Evolutionary conservation across 1,140 invertebrate genomes (phyloP), one percentile per base, ranked within the genome.

Genomic region (Periplaneta americana): DNA sequence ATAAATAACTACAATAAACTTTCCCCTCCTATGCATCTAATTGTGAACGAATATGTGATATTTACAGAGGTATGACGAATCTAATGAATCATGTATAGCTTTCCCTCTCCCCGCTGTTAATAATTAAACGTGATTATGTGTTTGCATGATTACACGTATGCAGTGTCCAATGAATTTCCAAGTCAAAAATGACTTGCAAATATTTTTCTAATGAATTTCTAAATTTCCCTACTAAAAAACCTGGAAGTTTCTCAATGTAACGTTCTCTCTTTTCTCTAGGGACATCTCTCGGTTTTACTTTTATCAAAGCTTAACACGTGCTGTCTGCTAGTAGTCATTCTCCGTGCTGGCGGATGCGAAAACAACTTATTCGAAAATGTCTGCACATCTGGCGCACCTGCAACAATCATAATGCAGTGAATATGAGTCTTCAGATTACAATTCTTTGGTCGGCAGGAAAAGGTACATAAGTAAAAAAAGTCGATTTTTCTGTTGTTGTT

Each of bases 341-440:
- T 82, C 87, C 83, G 57, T 89, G 87, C 82, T 91, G 89, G 83
- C 91, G 92, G 85, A 94, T 92, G 80, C 90, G 89, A 88, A 96
- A 94, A 87, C 93, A 95, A 85, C 92, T 90, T 87, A 95, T 94
- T 85, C 91, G 90, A 87, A 96, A 95, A 87, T 96, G 94, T 74
- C 90, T 89, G 85, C 94, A 95, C 94, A 96, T 94, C 86, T 95
- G 93, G 78, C 91, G 89, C 2, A 95, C 94, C 93, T 94, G 88
- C 86, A 86, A 84, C 6, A 82, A 84, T 84, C 85, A 82, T 84
- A 82, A 81, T 48, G 33, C 81, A 81, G 37, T 80, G 83, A 79
- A 36, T 74, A 36, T 3, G 10, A 75, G 28, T 75, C 32, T 78
- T 5, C 18, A 10, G 10, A 48, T 28, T 75, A 75, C 34, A 80